These are phyloP conservation scores for Toxonevra muliebris DNA, from an alignment of 2,888 invertebrate genomes.

Conservation along the genomic window DNA sequence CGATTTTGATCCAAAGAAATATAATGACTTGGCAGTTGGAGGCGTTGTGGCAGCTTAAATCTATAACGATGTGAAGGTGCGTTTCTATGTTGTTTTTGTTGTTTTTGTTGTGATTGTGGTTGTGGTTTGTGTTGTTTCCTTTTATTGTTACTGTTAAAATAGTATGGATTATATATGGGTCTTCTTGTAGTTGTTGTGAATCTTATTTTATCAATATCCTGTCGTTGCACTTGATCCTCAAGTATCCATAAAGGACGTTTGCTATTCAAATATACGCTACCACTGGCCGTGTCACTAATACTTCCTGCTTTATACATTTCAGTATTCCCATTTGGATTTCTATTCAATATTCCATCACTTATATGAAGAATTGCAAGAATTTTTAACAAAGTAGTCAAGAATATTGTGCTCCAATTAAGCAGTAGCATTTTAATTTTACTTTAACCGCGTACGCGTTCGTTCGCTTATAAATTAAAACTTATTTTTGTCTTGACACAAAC, in stretches of 20 bases:
- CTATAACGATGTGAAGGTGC: slow-evolving; percentile 4
- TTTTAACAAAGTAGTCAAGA: no score
- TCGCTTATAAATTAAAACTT: no score
- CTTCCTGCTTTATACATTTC: no score
- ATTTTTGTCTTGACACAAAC: no score
- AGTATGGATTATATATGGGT: neutral
- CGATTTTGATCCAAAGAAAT: slow-evolving; percentile 20
- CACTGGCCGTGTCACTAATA: neutral
- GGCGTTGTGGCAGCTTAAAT: slow-evolving; percentile 18
- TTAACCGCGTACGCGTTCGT: no score
- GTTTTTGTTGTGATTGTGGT: slow-evolving; percentile 19
- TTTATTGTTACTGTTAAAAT: neutral
- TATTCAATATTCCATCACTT: no score
- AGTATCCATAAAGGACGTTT: slow-evolving; percentile 58
- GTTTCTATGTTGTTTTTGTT: neutral
- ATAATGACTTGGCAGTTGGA: slow-evolving; percentile 50
- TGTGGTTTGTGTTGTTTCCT: slow-evolving; percentile 4
- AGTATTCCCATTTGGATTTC: no score
- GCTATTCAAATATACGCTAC: slow-evolving; percentile 44
- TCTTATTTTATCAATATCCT: slow-evolving; percentile 17
- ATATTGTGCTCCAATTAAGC: no score
- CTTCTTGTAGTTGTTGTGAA: neutral
- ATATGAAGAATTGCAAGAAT: no score
- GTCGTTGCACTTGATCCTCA: slow-evolving; percentile 49
- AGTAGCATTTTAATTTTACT: no score